Conservation (phyloP, 2,113 vertebrate genomes). For the Stigmatopora argus region DNA sequence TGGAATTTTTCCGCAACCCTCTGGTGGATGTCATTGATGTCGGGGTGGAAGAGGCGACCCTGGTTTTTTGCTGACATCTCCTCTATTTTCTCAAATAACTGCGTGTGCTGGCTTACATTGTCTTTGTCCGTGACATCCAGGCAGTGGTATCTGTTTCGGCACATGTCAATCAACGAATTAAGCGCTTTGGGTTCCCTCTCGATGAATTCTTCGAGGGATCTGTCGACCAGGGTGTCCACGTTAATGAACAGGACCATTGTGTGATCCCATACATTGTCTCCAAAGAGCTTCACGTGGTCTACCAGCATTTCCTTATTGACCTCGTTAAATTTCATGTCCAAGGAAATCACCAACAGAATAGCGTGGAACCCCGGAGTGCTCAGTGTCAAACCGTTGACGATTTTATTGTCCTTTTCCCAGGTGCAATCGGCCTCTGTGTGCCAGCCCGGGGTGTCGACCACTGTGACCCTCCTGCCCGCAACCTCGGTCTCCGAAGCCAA, state of each 20-base stretch:
- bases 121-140: too few relatives aligned
- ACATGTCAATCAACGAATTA: too few relatives aligned
- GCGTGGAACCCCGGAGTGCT: conserved; percentile 31
- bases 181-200: too few relatives aligned
- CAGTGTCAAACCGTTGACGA: conserved; percentile 19
- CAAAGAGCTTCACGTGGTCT: conserved; percentile 38
- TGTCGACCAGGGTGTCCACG: conserved; percentile 30
- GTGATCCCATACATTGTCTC: conserved; percentile 43
- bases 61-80: too few relatives aligned
- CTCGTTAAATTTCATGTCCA: conserved; percentile 30
- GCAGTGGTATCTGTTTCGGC: too few relatives aligned
- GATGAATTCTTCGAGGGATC: too few relatives aligned
- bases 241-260: conserved; percentile 45
- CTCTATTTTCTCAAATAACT: too few relatives aligned
- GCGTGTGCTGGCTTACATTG: too few relatives aligned
- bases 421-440: conserved; percentile 6
- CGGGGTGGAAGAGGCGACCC: too few relatives aligned
- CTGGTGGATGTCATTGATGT: too few relatives aligned
- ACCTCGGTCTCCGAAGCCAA: not conserved
- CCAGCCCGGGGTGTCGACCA: conserved; percentile 52
- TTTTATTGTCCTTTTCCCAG: conserved; percentile 29
- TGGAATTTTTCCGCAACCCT: conserved; percentile 24
- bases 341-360: conserved; percentile 40
- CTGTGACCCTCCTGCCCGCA: conserved; percentile 16
- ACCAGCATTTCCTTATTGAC: conserved; percentile 13